These are phyloP conservation scores for Microctenopoma lineatum DNA, from an alignment of 2,797 vertebrate genomes.

Conservation along the genomic window DNA sequence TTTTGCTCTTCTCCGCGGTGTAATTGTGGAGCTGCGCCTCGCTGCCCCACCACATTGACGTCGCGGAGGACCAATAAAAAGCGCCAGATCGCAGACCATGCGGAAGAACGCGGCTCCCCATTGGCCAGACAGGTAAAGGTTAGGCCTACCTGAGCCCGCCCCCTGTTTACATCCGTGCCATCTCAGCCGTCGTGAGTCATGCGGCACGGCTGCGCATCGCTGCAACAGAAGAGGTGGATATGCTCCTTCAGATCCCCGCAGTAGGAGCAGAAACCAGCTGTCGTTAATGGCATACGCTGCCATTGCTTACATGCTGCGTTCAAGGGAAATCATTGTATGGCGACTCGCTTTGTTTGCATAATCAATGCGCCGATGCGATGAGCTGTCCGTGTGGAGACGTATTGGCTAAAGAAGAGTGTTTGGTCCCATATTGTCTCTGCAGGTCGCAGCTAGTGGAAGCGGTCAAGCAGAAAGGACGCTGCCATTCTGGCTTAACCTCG, in stretches of 20 bases:
- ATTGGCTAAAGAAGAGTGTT: slow-evolving; percentile 6
- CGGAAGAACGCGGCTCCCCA: slow-evolving; percentile 17
- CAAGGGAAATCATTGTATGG: slow-evolving; percentile 18
- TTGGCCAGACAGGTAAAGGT: slow-evolving; percentile 66
- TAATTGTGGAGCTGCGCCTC: slow-evolving; percentile 74
- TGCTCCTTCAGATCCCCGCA: slow-evolving; percentile 61
- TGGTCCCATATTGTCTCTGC: slow-evolving; percentile 32
- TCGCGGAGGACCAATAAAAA: slow-evolving; percentile 59
- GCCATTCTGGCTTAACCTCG: slow-evolving; percentile 52
- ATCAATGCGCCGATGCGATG: not conserved
- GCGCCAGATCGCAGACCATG: not conserved
- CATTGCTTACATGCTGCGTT: slow-evolving; percentile 13
- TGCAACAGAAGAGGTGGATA: slow-evolving; percentile 63
- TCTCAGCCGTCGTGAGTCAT: slow-evolving; percentile 76
- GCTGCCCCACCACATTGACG: slow-evolving; percentile 51
- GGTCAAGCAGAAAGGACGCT: slow-evolving; percentile 55
- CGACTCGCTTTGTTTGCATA: not conserved
- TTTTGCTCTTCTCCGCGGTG: slow-evolving; percentile 68
- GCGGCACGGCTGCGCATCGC: slow-evolving; percentile 81
- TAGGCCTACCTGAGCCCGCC: slow-evolving; percentile 72
- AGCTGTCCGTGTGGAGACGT: not conserved
- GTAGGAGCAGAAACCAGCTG: slow-evolving; percentile 43
- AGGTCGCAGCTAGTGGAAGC: slow-evolving; percentile 51
- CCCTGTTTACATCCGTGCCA: slow-evolving; percentile 80
- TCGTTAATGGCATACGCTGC: slow-evolving; percentile 22